phyloP scores from a whole-genome alignment of 2,888 invertebrate genomes.

The Empis stercorea region DNA sequence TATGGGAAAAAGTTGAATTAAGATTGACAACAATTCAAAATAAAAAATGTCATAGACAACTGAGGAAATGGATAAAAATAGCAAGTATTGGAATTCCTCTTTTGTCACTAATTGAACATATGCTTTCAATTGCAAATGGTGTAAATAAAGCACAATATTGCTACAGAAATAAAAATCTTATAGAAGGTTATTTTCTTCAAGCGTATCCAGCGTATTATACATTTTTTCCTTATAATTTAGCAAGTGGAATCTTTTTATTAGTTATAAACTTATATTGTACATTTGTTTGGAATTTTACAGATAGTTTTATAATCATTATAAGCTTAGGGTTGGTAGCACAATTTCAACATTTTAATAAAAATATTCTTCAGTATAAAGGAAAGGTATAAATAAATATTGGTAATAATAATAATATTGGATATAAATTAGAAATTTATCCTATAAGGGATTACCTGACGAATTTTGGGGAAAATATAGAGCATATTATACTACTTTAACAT shows the following conservation, averaged over 20 bases:
- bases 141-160: conserved; percentile 34
- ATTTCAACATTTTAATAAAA: conserved; percentile 43
- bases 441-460: conserved; percentile 44
- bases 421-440: conserved; percentile 7
- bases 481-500: conserved; percentile 39
- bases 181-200: conserved; percentile 28
- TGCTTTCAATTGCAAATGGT: conserved; percentile 42
- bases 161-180: conserved; percentile 18
- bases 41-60: conserved; percentile 6
- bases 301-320: conserved; percentile 50
- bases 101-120: conserved; percentile 37
- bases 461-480: conserved; percentile 50
- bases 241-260: conserved; percentile 38
- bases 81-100: conserved; percentile 12
- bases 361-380: conserved; percentile 11
- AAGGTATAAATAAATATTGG: conserved; percentile 11
- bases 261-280: conserved; percentile 37
- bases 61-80: conserved; percentile 9
- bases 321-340: conserved; percentile 48
- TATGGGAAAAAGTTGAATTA: conserved; percentile 34
- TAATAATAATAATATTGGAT: neutral
- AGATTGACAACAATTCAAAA: conserved; percentile 7
- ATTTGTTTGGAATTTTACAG: conserved; percentile 55
- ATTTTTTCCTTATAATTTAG: conserved; percentile 36
- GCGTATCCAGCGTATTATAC: conserved; percentile 42